A percentile compares a stretch with the other conserved stretches of the same genome.
Evolutionary conservation across 2,888 invertebrate species (phyloP).

Genomic region (Prenolepis imparis): DNA sequence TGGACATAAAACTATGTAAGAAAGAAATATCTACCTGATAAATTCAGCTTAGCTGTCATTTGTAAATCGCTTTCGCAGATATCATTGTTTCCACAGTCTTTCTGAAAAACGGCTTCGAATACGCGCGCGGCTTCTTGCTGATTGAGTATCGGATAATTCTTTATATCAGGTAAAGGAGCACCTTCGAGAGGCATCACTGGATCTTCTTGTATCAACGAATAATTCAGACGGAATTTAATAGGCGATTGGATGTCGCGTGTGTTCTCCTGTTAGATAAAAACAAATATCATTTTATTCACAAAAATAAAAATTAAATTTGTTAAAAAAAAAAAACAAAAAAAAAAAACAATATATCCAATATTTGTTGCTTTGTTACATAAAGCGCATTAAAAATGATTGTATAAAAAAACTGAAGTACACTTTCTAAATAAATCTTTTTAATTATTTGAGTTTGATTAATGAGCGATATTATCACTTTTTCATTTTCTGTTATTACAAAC

Average conservation of each 20-base stretch:
- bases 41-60: conserved; percentile 89
- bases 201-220: conserved; percentile 91
- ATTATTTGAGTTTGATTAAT: background rate
- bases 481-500: background rate
- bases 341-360: background rate
- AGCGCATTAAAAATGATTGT: background rate
- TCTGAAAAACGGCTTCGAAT: conserved; percentile 95
- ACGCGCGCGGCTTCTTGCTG: conserved; percentile 93
- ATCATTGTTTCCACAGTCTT: conserved; percentile 96
- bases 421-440: background rate
- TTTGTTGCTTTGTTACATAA: background rate
- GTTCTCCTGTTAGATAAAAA: conserved; percentile 88
- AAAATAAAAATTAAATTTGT: conserved; percentile 46
- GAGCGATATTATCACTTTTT: background rate
- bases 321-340: background rate
- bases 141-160: conserved; percentile 95
- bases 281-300: conserved; percentile 13
- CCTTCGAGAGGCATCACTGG: conserved; percentile 88
- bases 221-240: conserved; percentile 94
- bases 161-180: conserved; percentile 89
- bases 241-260: conserved; percentile 96
- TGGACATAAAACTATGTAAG: background rate
- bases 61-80: conserved; percentile 94
- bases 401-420: background rate
- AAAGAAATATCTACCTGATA: conserved; percentile 86